Evolutionary conservation across 2,113 vertebrate genomes (phyloP), one percentile per base, ranked within the genome.

Genomic region (Tonatia bakeri): DNA sequence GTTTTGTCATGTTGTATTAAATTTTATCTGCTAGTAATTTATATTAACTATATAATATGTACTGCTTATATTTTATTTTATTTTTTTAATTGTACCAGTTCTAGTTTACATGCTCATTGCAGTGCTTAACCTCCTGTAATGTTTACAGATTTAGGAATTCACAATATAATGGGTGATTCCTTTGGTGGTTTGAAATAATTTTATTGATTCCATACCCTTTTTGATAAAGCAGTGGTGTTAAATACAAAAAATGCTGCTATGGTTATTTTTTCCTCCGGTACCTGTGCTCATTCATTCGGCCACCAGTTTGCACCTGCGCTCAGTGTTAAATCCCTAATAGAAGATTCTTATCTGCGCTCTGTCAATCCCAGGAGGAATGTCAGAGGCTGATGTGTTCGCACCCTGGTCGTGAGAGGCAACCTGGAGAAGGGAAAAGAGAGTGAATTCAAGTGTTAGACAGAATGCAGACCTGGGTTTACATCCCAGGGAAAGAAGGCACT

Each of bases 291-390:
- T 19, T 20, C 38, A n/a, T 45, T 36, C 0, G 6, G 52, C 52
- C 11, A 0, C 56, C 4, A 5, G 40, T 28, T 43, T 6, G 1
- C 3, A 11, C 31, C 73, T 50, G 40, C 38, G 2, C 54, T 20
- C 47, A 1, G 56, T 31, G 38, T 70, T 61, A 15, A 54, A 28
- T 69, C 79, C 77, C 69, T 85, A 47, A 81, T 13, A 26, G 91
- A 70, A 86, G 79, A 65, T 92, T 54, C 75, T 89, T 75, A 50
- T 83, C 92, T 65, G 54, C 7, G 12, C 45, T 45, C 64, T 15
- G 28, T 16, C 52, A 50, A 47, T 47, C 56, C 64, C 40, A n/a
- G n/a, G 31, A n/a, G 10, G 24, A 50, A 47, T 45, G 73, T n/a
- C 28, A 11, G 43, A 87, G 79, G 69, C 24, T 61, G 40, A 10